Conservation (phyloP, 1,140 invertebrate species). For the Papilio glaucus region DNA sequence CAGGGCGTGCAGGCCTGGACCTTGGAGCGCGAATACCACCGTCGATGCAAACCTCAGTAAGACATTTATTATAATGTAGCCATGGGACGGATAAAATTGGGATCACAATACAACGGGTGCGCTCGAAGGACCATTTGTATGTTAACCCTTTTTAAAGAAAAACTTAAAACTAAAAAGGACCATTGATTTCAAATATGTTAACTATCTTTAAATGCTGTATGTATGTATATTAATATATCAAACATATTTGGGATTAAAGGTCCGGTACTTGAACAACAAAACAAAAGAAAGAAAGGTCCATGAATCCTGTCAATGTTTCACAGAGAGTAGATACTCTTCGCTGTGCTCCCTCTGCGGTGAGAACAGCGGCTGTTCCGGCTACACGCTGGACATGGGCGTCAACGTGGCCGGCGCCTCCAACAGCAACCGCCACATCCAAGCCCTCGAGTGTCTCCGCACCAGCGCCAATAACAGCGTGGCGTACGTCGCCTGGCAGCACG, state of each 20-base stretch:
- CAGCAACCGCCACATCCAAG: constrained; percentile 85
- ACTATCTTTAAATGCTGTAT: too few relatives aligned
- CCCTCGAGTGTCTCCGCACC: constrained; percentile 86
- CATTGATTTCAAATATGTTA: background rate
- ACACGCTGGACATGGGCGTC: constrained; percentile 63
- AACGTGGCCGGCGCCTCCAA: constrained; percentile 49
- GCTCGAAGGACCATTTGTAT: background rate
- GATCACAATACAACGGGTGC: background rate
- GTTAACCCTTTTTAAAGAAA: background rate
- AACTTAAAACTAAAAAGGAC: too few relatives aligned
- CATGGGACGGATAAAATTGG: background rate
- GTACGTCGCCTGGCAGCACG: constrained; percentile 85
- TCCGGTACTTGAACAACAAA: too few relatives aligned
- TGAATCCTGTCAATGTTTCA: constrained; percentile 26
- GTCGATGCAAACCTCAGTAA: constrained; percentile 85
- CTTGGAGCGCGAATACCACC: constrained; percentile 84
- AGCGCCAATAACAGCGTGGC: constrained; percentile 84
- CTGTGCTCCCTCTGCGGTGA: constrained; percentile 71
- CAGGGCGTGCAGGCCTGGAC: constrained; percentile 86
- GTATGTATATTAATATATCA: constrained; percentile 21
- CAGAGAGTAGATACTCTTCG: constrained; percentile 65
- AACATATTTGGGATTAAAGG: too few relatives aligned
- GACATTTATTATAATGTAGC: background rate
- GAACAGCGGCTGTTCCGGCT: constrained; percentile 53
- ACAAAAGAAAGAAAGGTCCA: too few relatives aligned